Evolutionary conservation across 2,888 invertebrate genomes (phyloP).

Genomic region (Megaustenia siamemsis): DNA sequence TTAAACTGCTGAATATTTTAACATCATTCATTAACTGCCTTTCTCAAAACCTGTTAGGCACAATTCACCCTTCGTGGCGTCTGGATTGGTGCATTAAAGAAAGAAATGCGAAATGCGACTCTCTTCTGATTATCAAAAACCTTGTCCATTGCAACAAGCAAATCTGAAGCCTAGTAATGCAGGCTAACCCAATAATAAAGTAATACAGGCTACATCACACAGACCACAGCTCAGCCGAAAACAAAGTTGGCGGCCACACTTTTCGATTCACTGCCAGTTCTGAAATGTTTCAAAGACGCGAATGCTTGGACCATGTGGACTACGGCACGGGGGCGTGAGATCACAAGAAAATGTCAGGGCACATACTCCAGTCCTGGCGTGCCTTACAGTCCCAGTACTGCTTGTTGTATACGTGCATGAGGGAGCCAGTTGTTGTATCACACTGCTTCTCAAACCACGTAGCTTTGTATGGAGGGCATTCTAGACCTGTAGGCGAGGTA

Average conservation of each 20-base stretch:
- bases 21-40: no score
- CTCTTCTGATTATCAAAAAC: not conserved
- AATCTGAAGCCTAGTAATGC: not conserved
- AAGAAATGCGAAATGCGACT: no score
- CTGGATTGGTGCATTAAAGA: no score
- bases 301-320: conserved; percentile 13
- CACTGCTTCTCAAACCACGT: conserved; percentile 93
- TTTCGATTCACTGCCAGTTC: not conserved
- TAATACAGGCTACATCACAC: not conserved
- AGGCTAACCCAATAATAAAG: not conserved
- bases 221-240: not conserved
- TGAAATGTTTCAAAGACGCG: not conserved
- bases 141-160: not conserved
- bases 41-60: no score
- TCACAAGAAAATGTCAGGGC: conserved; percentile 90
- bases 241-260: not conserved
- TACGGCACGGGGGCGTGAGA: conserved; percentile 45
- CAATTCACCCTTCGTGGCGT: no score
- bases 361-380: conserved; percentile 91
- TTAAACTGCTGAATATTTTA: no score
- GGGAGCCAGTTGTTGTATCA: conserved; percentile 84
- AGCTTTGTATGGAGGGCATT: conserved; percentile 88
- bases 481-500: conserved; percentile 81
- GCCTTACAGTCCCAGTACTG: conserved; percentile 96
- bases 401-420: conserved; percentile 91